Conservation (phyloP, 2,888 invertebrate species). For the Zootermopsis nevadensis region DNA sequence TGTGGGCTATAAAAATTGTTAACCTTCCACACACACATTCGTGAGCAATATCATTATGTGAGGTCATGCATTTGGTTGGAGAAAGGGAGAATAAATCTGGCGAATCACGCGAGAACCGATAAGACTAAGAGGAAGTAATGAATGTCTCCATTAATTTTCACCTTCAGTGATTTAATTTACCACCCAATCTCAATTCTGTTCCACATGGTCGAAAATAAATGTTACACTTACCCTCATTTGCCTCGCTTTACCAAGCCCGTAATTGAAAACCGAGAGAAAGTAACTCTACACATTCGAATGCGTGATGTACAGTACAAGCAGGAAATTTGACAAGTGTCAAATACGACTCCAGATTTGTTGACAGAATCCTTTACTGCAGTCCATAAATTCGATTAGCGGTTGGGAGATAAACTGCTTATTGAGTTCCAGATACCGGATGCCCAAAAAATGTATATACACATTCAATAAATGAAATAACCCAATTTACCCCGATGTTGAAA, state of each 20-base stretch:
- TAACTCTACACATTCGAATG: conserved; percentile 11
- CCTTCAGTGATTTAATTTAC: conserved; percentile 53
- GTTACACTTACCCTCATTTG: background rate
- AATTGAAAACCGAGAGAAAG: background rate
- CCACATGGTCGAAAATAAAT: background rate
- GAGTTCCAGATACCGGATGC: too few species aligned
- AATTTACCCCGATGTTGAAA: too few species aligned
- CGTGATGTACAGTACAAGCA: background rate
- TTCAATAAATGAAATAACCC: too few species aligned
- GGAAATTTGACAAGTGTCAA: background rate
- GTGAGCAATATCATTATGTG: conserved; percentile 41
- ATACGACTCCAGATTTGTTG: too few species aligned
- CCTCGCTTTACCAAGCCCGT: background rate
- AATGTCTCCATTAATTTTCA: conserved; percentile 54
- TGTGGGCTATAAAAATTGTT: background rate
- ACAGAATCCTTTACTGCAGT: too few species aligned
- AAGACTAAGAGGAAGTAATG: conserved; percentile 53
- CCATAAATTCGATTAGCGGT: too few species aligned
- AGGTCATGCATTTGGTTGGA: conserved; percentile 18
- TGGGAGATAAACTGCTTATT: too few species aligned
- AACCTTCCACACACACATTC: conserved; percentile 16
- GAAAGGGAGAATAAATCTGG: conserved; percentile 45
- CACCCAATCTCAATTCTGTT: conserved; percentile 9
- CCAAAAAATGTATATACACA: too few species aligned
- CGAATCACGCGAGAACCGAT: conserved; percentile 52